A percentile compares a stretch with the other conserved stretches of the same genome.
These are phyloP conservation scores for Odontophorus gujanensis DNA, from an alignment of 2,113 vertebrate species.

Conservation along the genomic window DNA sequence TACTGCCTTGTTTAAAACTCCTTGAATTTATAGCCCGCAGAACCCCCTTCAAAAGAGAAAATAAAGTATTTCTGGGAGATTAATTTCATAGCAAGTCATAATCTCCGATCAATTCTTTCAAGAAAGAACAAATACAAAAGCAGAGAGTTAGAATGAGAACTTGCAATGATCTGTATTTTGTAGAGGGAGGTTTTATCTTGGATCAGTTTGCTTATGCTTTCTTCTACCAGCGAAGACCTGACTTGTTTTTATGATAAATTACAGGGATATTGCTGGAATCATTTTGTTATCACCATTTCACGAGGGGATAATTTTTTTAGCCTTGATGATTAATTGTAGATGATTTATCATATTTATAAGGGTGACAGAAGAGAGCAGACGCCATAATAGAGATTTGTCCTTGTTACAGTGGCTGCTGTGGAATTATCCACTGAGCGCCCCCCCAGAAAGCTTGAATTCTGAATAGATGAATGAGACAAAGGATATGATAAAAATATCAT, in stretches of 20 bases:
- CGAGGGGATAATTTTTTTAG: conserved; percentile 13
- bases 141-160: not conserved
- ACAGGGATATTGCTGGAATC: conserved; percentile 4
- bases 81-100: not conserved
- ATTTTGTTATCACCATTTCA: conserved; percentile 3
- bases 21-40: not conserved
- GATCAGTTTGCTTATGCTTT: not conserved
- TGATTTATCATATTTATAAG: conserved; percentile 54
- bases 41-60: not conserved
- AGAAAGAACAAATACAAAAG: not conserved
- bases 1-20: not conserved
- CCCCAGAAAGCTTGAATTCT: not conserved
- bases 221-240: not conserved
- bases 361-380: conserved; percentile 9
- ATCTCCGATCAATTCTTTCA: not conserved
- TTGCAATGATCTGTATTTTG: not conserved
- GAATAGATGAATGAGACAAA: conserved; percentile 33
- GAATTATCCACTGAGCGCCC: not conserved
- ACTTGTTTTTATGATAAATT: conserved; percentile 24
- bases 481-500: conserved; percentile 41
- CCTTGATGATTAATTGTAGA: conserved; percentile 42
- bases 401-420: conserved; percentile 1
- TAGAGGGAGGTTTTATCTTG: not conserved
- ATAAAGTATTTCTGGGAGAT: not conserved
- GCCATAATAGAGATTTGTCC: conserved; percentile 13